These are phyloP conservation scores for Gerris lacustris DNA, from an alignment of 2,888 invertebrate species.

Conservation along the genomic window DNA sequence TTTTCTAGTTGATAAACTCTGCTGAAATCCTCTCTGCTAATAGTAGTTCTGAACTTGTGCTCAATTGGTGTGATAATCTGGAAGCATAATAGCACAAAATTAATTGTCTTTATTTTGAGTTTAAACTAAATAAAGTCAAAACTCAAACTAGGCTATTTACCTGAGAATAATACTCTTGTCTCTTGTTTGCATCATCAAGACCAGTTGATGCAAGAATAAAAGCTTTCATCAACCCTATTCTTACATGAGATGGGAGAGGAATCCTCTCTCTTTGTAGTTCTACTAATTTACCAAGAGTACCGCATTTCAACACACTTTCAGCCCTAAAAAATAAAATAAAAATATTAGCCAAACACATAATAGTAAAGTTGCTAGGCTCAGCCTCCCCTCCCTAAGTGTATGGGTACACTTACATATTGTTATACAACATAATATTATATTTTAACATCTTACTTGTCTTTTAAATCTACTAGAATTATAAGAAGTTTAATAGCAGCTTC, in stretches of 20 bases:
- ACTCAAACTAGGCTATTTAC: constrained; percentile 20
- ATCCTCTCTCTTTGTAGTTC: constrained; percentile 42
- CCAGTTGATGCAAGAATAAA: constrained; percentile 47
- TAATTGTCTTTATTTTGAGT: neutral
- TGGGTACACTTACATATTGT: too few species aligned
- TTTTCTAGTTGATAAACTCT: constrained; percentile 48
- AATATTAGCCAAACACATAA: neutral
- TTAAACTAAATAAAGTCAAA: neutral
- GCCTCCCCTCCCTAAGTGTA: too few species aligned
- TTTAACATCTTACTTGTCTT: neutral
- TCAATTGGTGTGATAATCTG: constrained; percentile 41
- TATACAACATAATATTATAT: too few species aligned
- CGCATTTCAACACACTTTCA: constrained; percentile 44
- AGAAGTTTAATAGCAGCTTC: constrained; percentile 52
- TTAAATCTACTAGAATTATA: constrained; percentile 36
- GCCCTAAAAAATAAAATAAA: constrained; percentile 37
- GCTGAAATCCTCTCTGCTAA: constrained; percentile 43
- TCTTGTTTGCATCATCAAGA: constrained; percentile 28
- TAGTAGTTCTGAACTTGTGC: constrained; percentile 44
- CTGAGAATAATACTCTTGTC: constrained; percentile 34
- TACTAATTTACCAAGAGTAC: constrained; percentile 44
- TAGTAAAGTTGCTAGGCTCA: too few species aligned
- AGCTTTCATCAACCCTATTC: constrained; percentile 57
- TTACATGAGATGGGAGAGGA: constrained; percentile 45
- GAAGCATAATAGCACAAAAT: constrained; percentile 20